phyloP scores from a whole-genome alignment of 2,113 vertebrate species.

The Nestor notabilis region DNA sequence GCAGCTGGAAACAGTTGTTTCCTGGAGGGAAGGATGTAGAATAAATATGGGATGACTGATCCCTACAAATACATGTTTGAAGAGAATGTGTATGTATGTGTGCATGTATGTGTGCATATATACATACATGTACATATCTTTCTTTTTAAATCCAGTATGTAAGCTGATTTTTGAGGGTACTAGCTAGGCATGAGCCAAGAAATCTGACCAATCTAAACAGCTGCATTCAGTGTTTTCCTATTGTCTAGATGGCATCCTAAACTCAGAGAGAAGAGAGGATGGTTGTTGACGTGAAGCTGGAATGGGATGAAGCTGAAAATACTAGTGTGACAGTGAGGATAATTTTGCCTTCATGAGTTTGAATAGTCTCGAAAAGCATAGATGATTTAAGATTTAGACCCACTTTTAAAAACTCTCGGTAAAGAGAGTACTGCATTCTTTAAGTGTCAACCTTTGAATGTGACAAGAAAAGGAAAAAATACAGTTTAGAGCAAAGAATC shows the following conservation, averaged over 20 bases:
- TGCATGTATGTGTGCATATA: no score
- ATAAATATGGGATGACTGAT: background rate
- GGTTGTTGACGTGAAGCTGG: constrained; percentile 34
- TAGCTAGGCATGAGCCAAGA: background rate
- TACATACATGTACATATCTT: background rate
- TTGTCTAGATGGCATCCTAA: constrained; percentile 15
- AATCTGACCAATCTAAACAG: background rate
- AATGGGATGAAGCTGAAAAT: constrained; percentile 57
- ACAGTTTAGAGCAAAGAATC: constrained; percentile 55
- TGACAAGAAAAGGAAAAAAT: constrained; percentile 53
- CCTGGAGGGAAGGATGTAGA: background rate
- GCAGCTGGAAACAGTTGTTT: background rate
- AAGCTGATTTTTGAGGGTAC: background rate
- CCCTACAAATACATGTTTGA: background rate
- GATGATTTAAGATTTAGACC: constrained; percentile 56
- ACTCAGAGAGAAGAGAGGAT: background rate
- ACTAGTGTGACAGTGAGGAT: constrained; percentile 59
- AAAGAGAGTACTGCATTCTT: constrained; percentile 52
- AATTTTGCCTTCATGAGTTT: constrained; percentile 62
- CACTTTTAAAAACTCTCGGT: constrained; percentile 22
- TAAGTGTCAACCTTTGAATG: constrained; percentile 53
- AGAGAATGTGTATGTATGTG: background rate
- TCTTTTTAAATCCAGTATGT: background rate
- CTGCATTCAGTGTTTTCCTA: background rate
- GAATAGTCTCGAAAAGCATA: constrained; percentile 60